These are phyloP conservation scores for Buceros bicornis DNA, from an alignment of 2,797 vertebrate genomes.

Conservation along the genomic window DNA sequence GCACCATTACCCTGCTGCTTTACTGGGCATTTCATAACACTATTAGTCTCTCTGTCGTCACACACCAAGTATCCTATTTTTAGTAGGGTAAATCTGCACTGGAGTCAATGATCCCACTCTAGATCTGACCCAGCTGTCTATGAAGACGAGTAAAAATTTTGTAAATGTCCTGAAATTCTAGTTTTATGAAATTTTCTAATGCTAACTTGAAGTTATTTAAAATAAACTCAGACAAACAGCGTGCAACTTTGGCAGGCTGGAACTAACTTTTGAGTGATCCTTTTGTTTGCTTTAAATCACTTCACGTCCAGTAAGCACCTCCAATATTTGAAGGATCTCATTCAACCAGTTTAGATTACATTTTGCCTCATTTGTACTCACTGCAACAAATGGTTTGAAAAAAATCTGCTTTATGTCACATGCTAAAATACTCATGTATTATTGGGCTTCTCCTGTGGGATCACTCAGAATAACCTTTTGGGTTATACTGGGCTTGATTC, in stretches of 20 bases:
- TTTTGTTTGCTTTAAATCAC: constrained; percentile 17
- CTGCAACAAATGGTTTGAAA: neutral
- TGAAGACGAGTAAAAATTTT: neutral
- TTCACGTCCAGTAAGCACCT: constrained; percentile 22
- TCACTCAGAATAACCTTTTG: neutral
- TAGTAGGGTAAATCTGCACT: neutral
- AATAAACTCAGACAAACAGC: neutral
- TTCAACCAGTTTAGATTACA: constrained; percentile 8
- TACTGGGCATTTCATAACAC: neutral
- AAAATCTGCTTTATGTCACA: neutral
- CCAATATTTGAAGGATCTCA: constrained; percentile 25
- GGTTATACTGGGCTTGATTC: neutral
- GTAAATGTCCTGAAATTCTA: neutral
- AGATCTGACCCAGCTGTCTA: neutral
- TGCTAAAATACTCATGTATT: neutral
- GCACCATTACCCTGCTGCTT: neutral
- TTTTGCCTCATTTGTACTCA: constrained; percentile 18
- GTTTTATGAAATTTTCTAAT: neutral
- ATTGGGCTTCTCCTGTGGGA: neutral
- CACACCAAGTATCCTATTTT: neutral
- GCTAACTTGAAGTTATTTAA: neutral
- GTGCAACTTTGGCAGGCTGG: neutral
- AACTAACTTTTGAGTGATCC: constrained; percentile 5
- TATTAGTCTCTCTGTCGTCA: neutral
- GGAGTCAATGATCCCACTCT: neutral